A percentile compares a stretch with the other conserved stretches of the same genome.
phyloP scores from a whole-genome alignment of 2,113 vertebrate genomes.

The Cryptomyrus ogoouensis region DNA sequence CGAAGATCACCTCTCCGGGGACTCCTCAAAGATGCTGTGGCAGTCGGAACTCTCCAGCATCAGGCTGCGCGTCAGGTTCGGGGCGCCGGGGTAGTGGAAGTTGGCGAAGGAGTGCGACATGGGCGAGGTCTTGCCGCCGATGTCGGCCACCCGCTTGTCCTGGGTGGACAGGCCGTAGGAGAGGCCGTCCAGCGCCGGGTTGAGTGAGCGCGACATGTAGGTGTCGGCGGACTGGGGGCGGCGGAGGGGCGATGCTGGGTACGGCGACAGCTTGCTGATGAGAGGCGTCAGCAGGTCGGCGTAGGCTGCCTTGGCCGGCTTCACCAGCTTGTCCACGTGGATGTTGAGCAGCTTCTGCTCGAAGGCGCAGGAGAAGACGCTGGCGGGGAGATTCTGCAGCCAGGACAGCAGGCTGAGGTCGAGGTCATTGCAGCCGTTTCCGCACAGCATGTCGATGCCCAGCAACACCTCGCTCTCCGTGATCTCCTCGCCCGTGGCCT shows the following conservation, averaged over 20 bases:
- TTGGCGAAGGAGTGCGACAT: conserved; percentile 98
- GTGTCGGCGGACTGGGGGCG: conserved; percentile 90
- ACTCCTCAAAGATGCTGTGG: conserved; percentile 97
- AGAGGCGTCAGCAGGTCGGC: conserved; percentile 89
- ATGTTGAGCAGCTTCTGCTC: conserved; percentile 94
- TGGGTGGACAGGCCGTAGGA: conserved; percentile 82
- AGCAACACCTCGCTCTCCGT: conserved; percentile 90
- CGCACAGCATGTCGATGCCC: conserved; percentile 87
- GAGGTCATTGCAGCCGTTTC: conserved; percentile 92
- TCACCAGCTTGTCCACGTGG: conserved; percentile 90
- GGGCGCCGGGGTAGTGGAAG: conserved; percentile 88
- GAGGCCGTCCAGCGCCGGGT: conserved; percentile 71
- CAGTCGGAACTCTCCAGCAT: conserved; percentile 94
- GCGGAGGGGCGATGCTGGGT: conserved; percentile 78
- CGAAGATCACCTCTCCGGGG: conserved; percentile 79
- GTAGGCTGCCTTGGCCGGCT: conserved; percentile 81
- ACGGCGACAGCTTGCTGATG: conserved; percentile 90
- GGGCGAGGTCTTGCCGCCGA: conserved; percentile 80
- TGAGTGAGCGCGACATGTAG: conserved; percentile 91
- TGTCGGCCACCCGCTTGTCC: conserved; percentile 74
- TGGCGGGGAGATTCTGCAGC: conserved; percentile 87
- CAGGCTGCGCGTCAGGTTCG: conserved; percentile 83
- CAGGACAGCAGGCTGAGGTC: conserved; percentile 92
- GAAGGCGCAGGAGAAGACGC: conserved; percentile 88
- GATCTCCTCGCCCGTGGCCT: conserved; percentile 94